These are phyloP conservation scores for Vireo griseus DNA, from an alignment of 2,797 vertebrate species.

Conservation along the genomic window DNA sequence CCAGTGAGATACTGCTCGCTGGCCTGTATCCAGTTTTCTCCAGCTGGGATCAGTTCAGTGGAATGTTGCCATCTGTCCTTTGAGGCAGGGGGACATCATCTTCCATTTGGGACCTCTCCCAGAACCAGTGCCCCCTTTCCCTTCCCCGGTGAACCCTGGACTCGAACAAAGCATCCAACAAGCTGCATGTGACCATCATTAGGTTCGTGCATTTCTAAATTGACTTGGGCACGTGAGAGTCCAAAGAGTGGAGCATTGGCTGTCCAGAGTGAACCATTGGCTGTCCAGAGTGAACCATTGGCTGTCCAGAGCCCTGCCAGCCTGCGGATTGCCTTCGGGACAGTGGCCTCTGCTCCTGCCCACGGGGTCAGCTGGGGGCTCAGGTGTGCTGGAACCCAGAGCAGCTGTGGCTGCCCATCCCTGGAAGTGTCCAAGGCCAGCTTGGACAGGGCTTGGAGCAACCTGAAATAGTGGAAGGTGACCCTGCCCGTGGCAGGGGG, in stretches of 20 bases:
- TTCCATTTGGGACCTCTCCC: slow-evolving; percentile 13
- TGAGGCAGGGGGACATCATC: slow-evolving; percentile 28
- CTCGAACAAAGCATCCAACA: neutral
- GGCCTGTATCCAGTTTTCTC: slow-evolving; percentile 58
- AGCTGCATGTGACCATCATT: neutral
- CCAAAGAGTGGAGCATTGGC: rapidly evolving
- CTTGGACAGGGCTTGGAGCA: neutral
- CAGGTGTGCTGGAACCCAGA: neutral
- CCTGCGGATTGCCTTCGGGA: rapidly evolving
- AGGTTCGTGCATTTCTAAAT: rapidly evolving
- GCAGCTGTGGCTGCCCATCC: neutral
- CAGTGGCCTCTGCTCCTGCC: neutral
- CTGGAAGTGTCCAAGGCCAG: neutral
- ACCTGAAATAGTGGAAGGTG: rapidly evolving
- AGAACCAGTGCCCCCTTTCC: neutral
- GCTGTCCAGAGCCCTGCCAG: neutral
- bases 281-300: rapidly evolving
- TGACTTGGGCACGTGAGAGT: rapidly evolving
- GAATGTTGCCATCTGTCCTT: slow-evolving; percentile 69
- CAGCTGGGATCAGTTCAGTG: slow-evolving; percentile 62
- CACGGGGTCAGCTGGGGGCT: neutral
- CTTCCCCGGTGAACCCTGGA: neutral
- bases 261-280: rapidly evolving
- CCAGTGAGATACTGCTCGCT: slow-evolving; percentile 28
- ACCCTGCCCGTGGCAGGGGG: neutral